phyloP scores from a whole-genome alignment of 2,113 vertebrate genomes.

The Microtus richardsoni region DNA sequence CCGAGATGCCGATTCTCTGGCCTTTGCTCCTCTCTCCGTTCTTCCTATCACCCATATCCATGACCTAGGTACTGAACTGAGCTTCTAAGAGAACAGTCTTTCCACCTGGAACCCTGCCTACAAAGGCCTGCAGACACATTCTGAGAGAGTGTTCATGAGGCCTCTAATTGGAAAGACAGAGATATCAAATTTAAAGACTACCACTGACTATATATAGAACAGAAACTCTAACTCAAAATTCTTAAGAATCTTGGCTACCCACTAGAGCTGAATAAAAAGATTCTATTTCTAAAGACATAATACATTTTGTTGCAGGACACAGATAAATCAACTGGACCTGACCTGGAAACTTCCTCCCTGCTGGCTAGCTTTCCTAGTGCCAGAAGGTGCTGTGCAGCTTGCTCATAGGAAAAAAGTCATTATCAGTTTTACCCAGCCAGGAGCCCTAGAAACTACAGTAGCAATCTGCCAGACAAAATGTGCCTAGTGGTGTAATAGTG shows the following conservation, averaged over 20 bases:
- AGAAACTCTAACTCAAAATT: constrained; percentile 28
- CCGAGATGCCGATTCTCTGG: no score
- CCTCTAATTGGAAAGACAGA: neutral
- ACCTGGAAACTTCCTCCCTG: neutral
- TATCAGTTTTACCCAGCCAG: neutral
- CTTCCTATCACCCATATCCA: neutral
- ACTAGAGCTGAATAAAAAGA: neutral
- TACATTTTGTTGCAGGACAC: neutral
- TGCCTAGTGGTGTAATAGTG: neutral
- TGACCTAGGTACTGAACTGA: neutral
- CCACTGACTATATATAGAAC: neutral
- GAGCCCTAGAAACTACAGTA: no score
- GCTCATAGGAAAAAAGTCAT: neutral
- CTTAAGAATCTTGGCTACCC: neutral
- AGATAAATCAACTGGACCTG: neutral
- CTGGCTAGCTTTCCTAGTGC: neutral
- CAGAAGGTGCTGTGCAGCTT: neutral
- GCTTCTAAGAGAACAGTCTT: neutral
- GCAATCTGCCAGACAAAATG: neutral
- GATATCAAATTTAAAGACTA: neutral
- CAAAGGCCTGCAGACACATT: neutral
- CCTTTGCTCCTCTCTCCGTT: neutral
- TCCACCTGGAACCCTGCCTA: neutral
- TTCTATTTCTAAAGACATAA: neutral
- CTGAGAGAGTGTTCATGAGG: neutral